Base-by-base conservation (phyloP, 2,113 vertebrate genomes). In the Dicrurus megarhynchus region DNA sequence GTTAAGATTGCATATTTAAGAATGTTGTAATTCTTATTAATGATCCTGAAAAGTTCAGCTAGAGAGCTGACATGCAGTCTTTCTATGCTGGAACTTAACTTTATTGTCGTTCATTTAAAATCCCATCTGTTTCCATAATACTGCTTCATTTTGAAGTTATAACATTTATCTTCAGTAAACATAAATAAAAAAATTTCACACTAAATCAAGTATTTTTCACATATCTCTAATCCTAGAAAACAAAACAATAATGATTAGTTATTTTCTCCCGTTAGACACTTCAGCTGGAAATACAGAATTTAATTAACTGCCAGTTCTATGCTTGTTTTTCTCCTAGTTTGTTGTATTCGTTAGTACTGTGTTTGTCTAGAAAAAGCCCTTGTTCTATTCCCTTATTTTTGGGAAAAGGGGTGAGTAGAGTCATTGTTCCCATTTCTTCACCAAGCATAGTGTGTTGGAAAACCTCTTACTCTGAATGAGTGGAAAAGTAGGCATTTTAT, bases 81-180 rank as follows among this genome's bases (percentile, higher is more conserved):
- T 96, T 94, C 93, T 81, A 71, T 94, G 91, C 71, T 94, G 96
- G 89, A 97, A 95, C 82, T 96, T 94, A 95, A 93, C 79, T 97
- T 96, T 95, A 96, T 95, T 97, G 93, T 88, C 96, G 84, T 79
- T 97, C 87, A 97, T 97, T 97, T 97, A 73, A 95, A 94, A 93
- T 80, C 86, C 95, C 97, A 96, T 97, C 97, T 97, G 96, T 95
- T 97, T 97, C 68, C 44, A 91, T 94, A 95, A 87, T 77, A 57
- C 27, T 90, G 73, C 35, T 87, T 97, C 87, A 96, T 97, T 96
- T 80, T 97, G 91, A 95, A 96, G 90, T 83, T 96, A 83, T 59
- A 96, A 91, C 84, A 78, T 94, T 97, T 94, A 87, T 96, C 89
- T 95, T 95, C 86, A 85, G 91, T 89, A 95, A 60, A 84, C 33